Evolutionary conservation across 2,113 vertebrate species (phyloP).

Genomic region (Propithecus coquereli): DNA sequence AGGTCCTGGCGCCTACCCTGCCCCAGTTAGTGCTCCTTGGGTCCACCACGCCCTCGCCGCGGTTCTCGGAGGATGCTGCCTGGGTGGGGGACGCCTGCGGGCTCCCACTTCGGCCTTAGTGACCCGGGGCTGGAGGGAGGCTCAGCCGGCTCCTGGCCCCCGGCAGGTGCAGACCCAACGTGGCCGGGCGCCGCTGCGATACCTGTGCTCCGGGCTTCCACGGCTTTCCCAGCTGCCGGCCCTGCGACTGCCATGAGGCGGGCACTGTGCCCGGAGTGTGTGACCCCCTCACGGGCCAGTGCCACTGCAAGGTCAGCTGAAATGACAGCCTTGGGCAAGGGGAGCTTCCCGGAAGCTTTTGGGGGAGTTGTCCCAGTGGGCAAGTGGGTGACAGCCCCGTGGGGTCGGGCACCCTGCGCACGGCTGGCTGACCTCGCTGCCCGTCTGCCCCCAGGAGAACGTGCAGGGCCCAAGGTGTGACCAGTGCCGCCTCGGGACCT

Average conservation of each 20-base stretch:
- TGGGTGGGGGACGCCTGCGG: fast-evolving
- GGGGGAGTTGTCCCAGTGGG: fast-evolving
- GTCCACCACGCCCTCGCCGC: not conserved
- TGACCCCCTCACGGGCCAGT: constrained; percentile 88
- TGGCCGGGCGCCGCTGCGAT: constrained; percentile 92
- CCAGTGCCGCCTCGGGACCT: constrained; percentile 93
- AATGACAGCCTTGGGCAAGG: fast-evolving
- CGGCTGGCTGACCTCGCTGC: fast-evolving
- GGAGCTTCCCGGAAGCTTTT: not conserved
- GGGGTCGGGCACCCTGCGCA: fast-evolving
- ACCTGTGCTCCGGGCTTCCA: constrained; percentile 91
- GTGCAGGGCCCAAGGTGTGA: constrained; percentile 92
- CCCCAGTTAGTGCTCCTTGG: fast-evolving
- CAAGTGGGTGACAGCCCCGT: fast-evolving
- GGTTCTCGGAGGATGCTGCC: not conserved
- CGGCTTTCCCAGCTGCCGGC: constrained; percentile 90
- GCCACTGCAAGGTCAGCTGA: constrained; percentile 91
- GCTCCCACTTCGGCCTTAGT: fast-evolving
- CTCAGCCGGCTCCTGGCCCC: not conserved
- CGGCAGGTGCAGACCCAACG: constrained; percentile 91
- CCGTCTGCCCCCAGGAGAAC: constrained; percentile 87
- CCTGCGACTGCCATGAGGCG: constrained; percentile 90
- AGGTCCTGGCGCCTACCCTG: fast-evolving
- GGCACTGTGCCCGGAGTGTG: constrained; percentile 88
- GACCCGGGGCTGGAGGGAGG: not conserved